Evolutionary conservation across 2,797 vertebrate genomes (phyloP), one percentile per base, ranked within the genome.

Genomic region (Channallabes apus): DNA sequence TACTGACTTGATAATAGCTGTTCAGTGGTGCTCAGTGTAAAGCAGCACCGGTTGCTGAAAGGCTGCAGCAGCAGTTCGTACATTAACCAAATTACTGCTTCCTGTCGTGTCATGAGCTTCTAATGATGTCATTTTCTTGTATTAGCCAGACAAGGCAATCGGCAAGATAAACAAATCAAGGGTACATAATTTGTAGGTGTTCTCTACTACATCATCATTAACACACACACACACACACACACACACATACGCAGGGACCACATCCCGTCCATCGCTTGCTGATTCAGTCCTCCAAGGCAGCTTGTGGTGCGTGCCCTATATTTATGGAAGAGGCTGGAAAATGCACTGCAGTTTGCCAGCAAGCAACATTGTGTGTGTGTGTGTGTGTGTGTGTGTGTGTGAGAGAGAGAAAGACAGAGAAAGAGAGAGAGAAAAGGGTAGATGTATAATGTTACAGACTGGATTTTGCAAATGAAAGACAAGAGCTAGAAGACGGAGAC

Each of bases 311-410:
- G 83, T 82, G 80, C 82, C 86, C 86, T 86, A 78, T 88, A 87
- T 88, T 88, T 87, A 88, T 86, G 84, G 84, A 84, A 68, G 75
- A 83, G 79, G 76, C 80, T 87, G 86, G 80, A 88, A 87, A 89
- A 87, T 69, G 83, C 79, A 82, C 78, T 15, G 79, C 76, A 32
- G 82, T 84, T 82, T 87, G 85, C 82, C 88, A 87, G 86, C n/a
- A 71, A 80, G 86, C 20, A 71, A 80, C 41, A 54, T 56, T n/a
- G n/a, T 68, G 73, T 58, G 54, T 89, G 80, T 83, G 81, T 77
- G 86, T 58, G 73, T 58, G 73, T 29, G 73, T 32, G 75, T 20
- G 54, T 12, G 75, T 35, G 75, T 20, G 73, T 12, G 61, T 11
- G 51, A 17, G 58, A 29, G 67, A 20, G 51, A 56, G 65, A 20